A percentile compares a stretch with the other conserved stretches of the same genome.
These are phyloP conservation scores for Hydraecia micacea DNA, from an alignment of 2,888 invertebrate species.

Conservation along the genomic window DNA sequence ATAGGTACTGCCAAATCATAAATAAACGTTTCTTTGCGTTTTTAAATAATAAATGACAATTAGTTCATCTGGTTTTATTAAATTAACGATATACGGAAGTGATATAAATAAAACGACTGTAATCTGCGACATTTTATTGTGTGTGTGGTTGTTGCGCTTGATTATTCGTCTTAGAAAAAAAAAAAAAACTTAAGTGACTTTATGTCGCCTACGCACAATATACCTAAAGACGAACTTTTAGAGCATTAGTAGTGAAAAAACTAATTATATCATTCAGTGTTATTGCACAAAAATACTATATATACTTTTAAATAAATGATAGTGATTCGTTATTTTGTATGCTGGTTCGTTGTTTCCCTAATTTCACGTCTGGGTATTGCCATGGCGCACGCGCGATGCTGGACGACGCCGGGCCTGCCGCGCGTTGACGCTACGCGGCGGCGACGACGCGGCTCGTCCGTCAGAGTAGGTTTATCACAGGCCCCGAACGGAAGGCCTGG, in stretches of 20 bases:
- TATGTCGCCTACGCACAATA: no score
- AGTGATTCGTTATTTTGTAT: background rate
- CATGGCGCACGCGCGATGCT: constrained; percentile 3
- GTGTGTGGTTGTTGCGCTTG: no score
- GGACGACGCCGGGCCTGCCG: background rate
- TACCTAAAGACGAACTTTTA: no score
- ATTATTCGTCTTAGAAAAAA: no score
- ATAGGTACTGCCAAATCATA: no score
- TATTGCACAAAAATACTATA: background rate
- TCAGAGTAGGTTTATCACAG: constrained; percentile 15
- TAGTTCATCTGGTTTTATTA: no score
- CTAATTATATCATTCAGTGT: background rate
- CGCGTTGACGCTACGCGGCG: background rate
- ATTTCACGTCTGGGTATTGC: background rate
- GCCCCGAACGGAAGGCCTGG: constrained; percentile 1
- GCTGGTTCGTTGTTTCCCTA: background rate
- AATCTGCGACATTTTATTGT: no score
- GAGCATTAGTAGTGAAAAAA: background rate
- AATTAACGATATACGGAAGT: no score
- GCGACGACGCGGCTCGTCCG: background rate
- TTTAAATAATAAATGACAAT: no score
- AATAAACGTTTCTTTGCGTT: no score
- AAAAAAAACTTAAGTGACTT: no score
- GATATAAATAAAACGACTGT: no score
- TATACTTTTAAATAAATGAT: background rate